These are phyloP conservation scores for Oegoconia quadripuncta DNA, from an alignment of 2,888 invertebrate species.

Conservation along the genomic window DNA sequence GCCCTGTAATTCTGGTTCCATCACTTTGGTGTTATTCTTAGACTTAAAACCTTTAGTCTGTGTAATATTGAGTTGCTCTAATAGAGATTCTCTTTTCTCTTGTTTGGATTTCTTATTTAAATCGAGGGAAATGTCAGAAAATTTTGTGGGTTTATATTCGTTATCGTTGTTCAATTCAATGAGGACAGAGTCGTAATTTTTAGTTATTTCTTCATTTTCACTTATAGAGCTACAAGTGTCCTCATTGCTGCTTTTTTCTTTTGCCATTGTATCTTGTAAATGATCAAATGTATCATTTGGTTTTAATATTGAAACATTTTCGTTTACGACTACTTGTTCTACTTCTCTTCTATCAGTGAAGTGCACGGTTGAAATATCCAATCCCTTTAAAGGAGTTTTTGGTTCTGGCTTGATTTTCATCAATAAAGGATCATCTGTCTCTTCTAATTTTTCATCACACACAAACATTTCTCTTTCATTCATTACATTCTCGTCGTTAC, in stretches of 20 bases:
- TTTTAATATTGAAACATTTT: slow-evolving; percentile 39
- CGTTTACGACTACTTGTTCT: slow-evolving; percentile 43
- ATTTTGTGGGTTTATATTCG: slow-evolving; percentile 33
- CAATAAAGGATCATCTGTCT: slow-evolving; percentile 50
- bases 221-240: slow-evolving; percentile 41
- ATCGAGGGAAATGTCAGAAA: slow-evolving; percentile 49
- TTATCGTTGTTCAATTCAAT: slow-evolving; percentile 42
- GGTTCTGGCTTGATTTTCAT: slow-evolving; percentile 50
- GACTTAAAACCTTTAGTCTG: slow-evolving; percentile 39
- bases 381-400: slow-evolving; percentile 48
- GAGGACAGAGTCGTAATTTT: slow-evolving; percentile 59
- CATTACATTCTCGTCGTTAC: slow-evolving; percentile 28
- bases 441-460: slow-evolving; percentile 31
- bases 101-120: slow-evolving; percentile 43
- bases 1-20: neutral
- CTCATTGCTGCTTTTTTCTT: slow-evolving; percentile 24
- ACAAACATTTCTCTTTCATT: slow-evolving; percentile 60
- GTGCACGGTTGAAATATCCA: slow-evolving; percentile 41
- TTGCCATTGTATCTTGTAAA: slow-evolving; percentile 37
- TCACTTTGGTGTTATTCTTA: slow-evolving; percentile 12
- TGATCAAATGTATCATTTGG: slow-evolving; percentile 49
- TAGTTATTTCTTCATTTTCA: slow-evolving; percentile 56
- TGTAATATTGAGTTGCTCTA: slow-evolving; percentile 63
- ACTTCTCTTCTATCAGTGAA: slow-evolving; percentile 40
- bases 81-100: slow-evolving; percentile 37